Percentiles rank a stretch among this genome's conserved stretches.
Conservation (phyloP, 2,113 vertebrate genomes). For the Oncorhynchus nerka region DNA sequence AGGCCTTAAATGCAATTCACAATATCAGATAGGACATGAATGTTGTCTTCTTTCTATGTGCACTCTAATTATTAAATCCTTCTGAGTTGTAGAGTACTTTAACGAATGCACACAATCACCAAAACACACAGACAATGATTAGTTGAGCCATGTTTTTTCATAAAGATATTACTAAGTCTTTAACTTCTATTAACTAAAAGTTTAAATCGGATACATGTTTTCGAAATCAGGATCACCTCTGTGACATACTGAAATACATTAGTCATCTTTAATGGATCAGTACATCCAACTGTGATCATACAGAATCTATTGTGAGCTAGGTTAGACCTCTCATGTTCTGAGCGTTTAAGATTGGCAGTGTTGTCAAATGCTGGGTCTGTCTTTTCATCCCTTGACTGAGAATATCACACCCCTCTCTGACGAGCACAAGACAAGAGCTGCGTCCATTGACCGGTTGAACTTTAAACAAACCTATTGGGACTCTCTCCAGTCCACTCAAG, state of each 20-base stretch:
- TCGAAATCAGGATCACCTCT: background rate
- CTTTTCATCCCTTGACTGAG: background rate
- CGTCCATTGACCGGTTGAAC: slow-evolving; percentile 35
- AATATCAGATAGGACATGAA: slow-evolving; percentile 3
- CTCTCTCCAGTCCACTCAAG: slow-evolving; percentile 7
- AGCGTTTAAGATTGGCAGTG: background rate
- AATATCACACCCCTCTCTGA: slow-evolving; percentile 15
- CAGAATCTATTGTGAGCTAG: background rate
- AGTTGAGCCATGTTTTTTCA: background rate
- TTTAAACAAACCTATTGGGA: slow-evolving; percentile 28
- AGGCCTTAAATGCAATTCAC: slow-evolving; percentile 1
- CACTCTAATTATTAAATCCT: background rate
- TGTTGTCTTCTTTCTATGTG: background rate
- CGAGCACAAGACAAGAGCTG: slow-evolving; percentile 9
- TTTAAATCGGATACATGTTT: background rate
- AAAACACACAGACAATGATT: background rate
- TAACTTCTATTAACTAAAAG: background rate
- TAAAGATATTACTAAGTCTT: background rate
- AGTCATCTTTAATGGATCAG: too few species aligned
- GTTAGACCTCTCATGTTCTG: background rate
- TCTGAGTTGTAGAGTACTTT: background rate
- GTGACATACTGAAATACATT: too few species aligned
- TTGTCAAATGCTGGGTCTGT: slow-evolving; percentile 7
- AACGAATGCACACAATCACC: background rate
- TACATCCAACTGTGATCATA: background rate